Base-by-base conservation (phyloP, 2,113 vertebrate genomes). In the Pluvianellus socialis region DNA sequence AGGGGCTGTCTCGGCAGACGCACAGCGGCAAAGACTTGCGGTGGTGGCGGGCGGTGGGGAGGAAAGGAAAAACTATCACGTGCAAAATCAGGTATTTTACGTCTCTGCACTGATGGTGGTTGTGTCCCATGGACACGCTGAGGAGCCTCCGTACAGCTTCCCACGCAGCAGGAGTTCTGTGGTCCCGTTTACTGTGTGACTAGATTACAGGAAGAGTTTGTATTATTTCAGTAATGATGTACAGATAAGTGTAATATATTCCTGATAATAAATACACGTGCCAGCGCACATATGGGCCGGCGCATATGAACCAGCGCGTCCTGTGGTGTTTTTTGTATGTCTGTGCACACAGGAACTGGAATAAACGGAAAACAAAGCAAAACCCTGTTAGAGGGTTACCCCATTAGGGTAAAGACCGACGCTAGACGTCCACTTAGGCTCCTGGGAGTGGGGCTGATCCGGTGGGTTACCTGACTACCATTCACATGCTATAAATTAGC, bases 91-190 rank as follows among this genome's bases (percentile, higher is more conserved):
- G 98, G 98, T 98, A 98, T 96, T 98, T 96, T 81, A 65, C 2
- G 88, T 96, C 89, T 96, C 97, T 98, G 98, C 98, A 98, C 97
- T 98, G 97, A 97, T 96, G 97, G 91, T 92, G 96, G 97, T 94
- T 98, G 97, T 98, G 98, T 98, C 98, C 98, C 81, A 88, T 98
- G 98, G 98, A 98, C 98, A 98, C 96, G 35, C 80, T 90, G 86
- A 92, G 77, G 88, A 94, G 71, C 92, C 94, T 93, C 87, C 95
- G 96, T 95, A 98, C 97, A 97, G 98, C 97, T 89, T 82, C 59
- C 71, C 92, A 95, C 4, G 52, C 87, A 81, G 68, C 94, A 92
- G 67, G 87, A 83, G 85, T 62, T 81, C 61, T 50, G 75, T 79
- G 65, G 77, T 94, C 96, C 96, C 89, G 2, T 97, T 98, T 97